Percentiles rank a stretch among this genome's conserved stretches.
Evolutionary conservation across 2,888 invertebrate genomes (phyloP).

Genomic region (Lepidocyrtoides sp.): DNA sequence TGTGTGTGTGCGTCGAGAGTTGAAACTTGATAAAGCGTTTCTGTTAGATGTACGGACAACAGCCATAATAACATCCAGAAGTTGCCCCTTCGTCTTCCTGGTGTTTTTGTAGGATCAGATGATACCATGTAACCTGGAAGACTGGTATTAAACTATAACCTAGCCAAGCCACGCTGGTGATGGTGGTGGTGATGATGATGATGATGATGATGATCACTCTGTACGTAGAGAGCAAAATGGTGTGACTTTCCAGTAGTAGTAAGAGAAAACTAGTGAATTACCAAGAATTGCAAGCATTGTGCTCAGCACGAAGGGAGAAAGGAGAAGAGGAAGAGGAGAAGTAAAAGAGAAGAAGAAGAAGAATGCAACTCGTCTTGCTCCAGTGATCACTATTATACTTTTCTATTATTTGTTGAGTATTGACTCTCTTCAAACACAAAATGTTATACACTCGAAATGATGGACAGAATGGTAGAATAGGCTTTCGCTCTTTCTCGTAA

Average conservation of each 20-base stretch:
- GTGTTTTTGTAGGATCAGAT: conserved; percentile 5
- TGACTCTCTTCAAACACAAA: conserved; percentile 49
- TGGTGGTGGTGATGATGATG: background rate
- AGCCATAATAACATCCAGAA: conserved; percentile 41
- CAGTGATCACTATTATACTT: conserved; percentile 56
- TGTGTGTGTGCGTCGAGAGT: background rate
- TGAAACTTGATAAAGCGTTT: conserved; percentile 49
- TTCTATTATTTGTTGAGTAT: conserved; percentile 50
- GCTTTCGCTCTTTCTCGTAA: background rate
- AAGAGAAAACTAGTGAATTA: conserved; percentile 29
- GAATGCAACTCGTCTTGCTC: conserved; percentile 52
- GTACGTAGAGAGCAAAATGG: conserved; percentile 24
- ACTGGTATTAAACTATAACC: conserved; percentile 8
- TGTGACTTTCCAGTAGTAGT: conserved; percentile 47
- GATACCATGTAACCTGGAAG: conserved; percentile 40
- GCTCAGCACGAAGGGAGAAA: conserved; percentile 3
- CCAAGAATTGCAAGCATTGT: conserved; percentile 57
- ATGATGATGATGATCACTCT: background rate
- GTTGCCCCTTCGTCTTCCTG: background rate
- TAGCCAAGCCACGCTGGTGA: no score
- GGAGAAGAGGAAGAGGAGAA: background rate
- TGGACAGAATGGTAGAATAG: background rate
- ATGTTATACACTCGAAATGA: conserved; percentile 40
- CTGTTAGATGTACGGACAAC: conserved; percentile 36
- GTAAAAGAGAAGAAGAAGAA: background rate